Evolutionary conservation across 2,797 vertebrate genomes (phyloP).

Genomic region (Botia kubotai): DNA sequence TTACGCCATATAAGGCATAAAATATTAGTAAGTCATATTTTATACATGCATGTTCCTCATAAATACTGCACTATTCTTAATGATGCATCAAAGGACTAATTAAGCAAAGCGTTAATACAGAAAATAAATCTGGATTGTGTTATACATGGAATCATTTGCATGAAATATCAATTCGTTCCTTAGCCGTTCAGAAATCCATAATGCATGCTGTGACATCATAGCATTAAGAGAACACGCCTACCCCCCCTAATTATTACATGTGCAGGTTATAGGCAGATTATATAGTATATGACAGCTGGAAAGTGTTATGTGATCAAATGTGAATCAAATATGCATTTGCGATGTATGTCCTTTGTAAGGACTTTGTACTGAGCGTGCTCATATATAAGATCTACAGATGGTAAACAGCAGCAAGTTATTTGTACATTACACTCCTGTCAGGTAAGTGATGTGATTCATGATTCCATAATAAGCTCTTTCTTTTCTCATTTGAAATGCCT

Average conservation of each 20-base stretch:
- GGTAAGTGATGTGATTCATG: background rate
- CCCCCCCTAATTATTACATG: background rate
- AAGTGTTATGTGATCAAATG: background rate
- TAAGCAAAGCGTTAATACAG: background rate
- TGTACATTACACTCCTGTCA: background rate
- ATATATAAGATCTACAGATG: background rate
- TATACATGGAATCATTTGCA: background rate
- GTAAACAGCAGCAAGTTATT: background rate
- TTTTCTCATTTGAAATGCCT: slow-evolving; percentile 7
- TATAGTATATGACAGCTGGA: background rate
- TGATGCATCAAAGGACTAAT: background rate
- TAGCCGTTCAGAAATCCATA: background rate
- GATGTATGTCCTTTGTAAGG: background rate
- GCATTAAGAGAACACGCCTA: background rate
- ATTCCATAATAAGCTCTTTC: slow-evolving; percentile 4
- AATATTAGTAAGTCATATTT: too few species aligned
- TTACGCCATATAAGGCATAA: too few species aligned
- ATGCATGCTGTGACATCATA: background rate
- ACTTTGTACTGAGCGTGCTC: background rate
- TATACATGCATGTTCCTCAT: background rate
- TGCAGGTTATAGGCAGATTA: too few species aligned
- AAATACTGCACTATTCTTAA: background rate
- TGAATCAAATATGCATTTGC: background rate
- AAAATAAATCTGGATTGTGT: background rate
- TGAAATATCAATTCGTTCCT: background rate